Percentiles rank a stretch among this genome's conserved stretches.
phyloP scores from a whole-genome alignment of 2,113 vertebrate genomes.

The Himantopus leucocephalus region DNA sequence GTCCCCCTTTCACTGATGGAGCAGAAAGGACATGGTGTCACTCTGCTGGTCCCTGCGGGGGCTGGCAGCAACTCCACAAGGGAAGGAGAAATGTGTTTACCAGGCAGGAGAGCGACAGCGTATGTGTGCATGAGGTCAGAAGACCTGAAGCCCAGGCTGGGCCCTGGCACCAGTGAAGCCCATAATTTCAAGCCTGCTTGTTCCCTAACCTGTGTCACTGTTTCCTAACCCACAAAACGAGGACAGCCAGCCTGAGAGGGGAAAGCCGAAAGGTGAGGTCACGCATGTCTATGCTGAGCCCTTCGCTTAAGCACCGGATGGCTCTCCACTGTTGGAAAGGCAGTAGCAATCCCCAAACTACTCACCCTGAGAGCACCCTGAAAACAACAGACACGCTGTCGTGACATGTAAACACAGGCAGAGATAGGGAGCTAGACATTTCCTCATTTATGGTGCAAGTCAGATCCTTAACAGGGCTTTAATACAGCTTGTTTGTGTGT shows the following conservation, averaged over 20 bases:
- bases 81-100: neutral
- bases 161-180: neutral
- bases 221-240: neutral
- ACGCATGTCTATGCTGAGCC: neutral
- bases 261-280: neutral
- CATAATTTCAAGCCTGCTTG: neutral
- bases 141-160: neutral
- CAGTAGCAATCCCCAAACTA: neutral
- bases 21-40: neutral
- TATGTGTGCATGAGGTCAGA: neutral
- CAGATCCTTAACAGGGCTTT: constrained; percentile 55
- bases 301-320: neutral
- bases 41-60: neutral
- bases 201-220: neutral
- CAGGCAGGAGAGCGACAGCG: neutral
- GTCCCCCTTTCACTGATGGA: neutral
- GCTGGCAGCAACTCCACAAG: neutral
- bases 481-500: constrained; percentile 61
- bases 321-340: neutral
- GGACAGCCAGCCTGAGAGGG: neutral
- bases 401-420: neutral
- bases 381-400: neutral
- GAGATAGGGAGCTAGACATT: neutral
- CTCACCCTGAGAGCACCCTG: neutral
- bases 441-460: constrained; percentile 34